Base-by-base conservation (phyloP, 2,888 invertebrate species). In the Chrysopilus asiliformis region DNA sequence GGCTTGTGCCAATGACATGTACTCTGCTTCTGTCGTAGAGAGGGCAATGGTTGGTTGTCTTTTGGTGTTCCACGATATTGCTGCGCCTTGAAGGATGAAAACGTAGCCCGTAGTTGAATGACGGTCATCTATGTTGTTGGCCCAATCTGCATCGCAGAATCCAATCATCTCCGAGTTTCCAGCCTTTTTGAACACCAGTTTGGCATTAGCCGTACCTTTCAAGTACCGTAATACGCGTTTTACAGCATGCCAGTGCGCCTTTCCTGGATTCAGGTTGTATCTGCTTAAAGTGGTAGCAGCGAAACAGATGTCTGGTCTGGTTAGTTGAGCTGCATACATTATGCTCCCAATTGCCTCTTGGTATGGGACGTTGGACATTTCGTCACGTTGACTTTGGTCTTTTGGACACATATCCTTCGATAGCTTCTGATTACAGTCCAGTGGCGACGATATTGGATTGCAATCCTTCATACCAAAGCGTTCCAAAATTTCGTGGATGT, bases 251-350 rank as follows among this genome's bases (percentile, higher is more conserved):
- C 39, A 39, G 19, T 39, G 34, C 15, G 31, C 17, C 17, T 34
- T 39, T 9, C 31, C 39, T 12, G 31, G 31, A 26, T 39, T 34
- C 8, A 8, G 29, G 22, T 15, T 4, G 9, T 14, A 36, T 19
- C 34, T 19, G 28, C 40, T 35, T n/a, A n/a, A n/a, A n/a, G n/a
- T n/a, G n/a, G n/a, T n/a, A n/a, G n/a, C n/a, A n/a, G n/a, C n/a
- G n/a, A 2, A 32, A 14, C 18, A 19, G 8, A 40, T 36, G 26
- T 40, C 40, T 3, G 41, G 38, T 32, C 41, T 16, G 12, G 38
- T 34, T 16, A 38, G 4, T 14, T 36, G 15, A 20, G 24, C 13
- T 10, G 34, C 19, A n/a, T n/a, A n/a, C n/a, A n/a, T n/a, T n/a
- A n/a, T n/a, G n/a, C n/a, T n/a, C n/a, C n/a, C n/a, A n/a, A 38